Evolutionary conservation across 2,888 invertebrate genomes (phyloP).

Genomic region (Plebejus argus): DNA sequence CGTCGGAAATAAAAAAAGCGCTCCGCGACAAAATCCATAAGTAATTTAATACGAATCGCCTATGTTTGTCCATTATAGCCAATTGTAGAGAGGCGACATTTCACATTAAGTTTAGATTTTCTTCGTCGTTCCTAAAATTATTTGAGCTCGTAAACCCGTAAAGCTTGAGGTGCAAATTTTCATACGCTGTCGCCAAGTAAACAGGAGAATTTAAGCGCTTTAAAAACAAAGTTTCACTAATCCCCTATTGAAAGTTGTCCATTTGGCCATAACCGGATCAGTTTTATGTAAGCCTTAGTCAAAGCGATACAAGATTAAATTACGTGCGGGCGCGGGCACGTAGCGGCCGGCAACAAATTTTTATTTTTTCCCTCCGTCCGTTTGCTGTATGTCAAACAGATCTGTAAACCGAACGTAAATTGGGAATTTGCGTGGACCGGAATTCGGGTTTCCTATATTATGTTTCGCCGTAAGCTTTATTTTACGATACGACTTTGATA

Average conservation of each 20-base stretch:
- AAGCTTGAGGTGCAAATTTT: background rate
- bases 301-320: slow-evolving; percentile 72
- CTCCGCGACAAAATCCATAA: no score
- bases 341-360: slow-evolving; percentile 51
- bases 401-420: slow-evolving; percentile 68
- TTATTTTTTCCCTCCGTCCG: slow-evolving; percentile 58
- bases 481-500: slow-evolving; percentile 35
- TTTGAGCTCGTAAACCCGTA: background rate
- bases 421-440: slow-evolving; percentile 58
- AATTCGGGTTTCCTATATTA: slow-evolving; percentile 53
- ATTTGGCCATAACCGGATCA: slow-evolving; percentile 38
- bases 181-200: background rate
- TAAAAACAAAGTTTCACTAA: slow-evolving; percentile 8
- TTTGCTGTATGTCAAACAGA: slow-evolving; percentile 70
- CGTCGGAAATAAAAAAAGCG: no score
- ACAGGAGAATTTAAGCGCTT: background rate
- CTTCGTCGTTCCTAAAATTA: background rate
- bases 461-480: slow-evolving; percentile 39
- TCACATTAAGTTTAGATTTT: no score
- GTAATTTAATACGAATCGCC: no score
- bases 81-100: no score
- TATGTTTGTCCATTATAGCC: no score
- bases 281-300: slow-evolving; percentile 57
- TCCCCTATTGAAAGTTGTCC: slow-evolving; percentile 19
- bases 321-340: slow-evolving; percentile 58